Evolutionary conservation across 2,888 invertebrate genomes (phyloP), one percentile per base, ranked within the genome.

Genomic region (Hypsopygia costalis): DNA sequence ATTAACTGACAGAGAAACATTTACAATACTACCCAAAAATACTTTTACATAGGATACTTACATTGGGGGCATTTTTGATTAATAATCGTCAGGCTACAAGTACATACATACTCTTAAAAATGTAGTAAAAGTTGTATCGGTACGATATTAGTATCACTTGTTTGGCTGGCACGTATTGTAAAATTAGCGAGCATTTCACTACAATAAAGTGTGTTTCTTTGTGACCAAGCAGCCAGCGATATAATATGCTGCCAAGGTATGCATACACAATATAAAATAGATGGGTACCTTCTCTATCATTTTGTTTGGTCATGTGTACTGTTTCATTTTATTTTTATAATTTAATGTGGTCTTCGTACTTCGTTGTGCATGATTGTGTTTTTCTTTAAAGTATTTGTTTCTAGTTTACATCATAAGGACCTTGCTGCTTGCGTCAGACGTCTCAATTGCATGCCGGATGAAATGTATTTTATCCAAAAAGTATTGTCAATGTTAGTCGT

Each of bases 181-280:
- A 5, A 30, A 37, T 28, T 41, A 22, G 36, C 27, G 22, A 36
- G 40, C 45, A 40, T 40, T 36, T 36, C 34, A 53, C 54, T 58
- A 53, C 51, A 62, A 59, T 62, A 63, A 78, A 75, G 49, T 69
- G 64, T 80, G 60, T 78, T 82, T 83, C 67, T 85, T 79, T 85
- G 66, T 76, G 64, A 75, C 69, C 81, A 85, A 83, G 86, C 89
- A 71, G 89, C 89, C 80, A 75, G 86, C 74, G 89, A 89, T 59
- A 67, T 89, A 61, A 90, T 89, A 77, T 90, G 89, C 85, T 90
- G 89, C 79, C 89, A 89, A 90, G 89, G 89, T 90, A 89, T 74
- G 85, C 67, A 62, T 63, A 59, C 16, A 52, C 50, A 43, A 35
- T 40, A 44, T 46, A 49, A 55, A 41, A 41, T 54, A 52, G 51